phyloP scores from a whole-genome alignment of 1,140 invertebrate species.

The Branchinecta lindahli region DNA sequence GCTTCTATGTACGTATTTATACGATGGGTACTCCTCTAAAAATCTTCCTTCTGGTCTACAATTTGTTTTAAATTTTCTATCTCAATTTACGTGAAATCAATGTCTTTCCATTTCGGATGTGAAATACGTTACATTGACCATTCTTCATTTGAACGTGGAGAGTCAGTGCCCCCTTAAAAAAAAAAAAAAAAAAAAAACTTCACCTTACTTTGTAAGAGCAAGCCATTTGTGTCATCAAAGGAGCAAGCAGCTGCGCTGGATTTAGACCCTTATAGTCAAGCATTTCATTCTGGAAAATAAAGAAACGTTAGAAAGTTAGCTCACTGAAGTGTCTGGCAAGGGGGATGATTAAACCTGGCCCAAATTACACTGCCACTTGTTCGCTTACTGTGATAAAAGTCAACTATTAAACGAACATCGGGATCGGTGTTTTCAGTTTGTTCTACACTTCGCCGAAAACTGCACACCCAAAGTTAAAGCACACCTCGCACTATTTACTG shows the following conservation, averaged over 20 bases:
- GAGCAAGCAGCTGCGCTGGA: slow-evolving; percentile 55
- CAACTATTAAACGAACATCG: no score
- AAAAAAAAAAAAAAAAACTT: neutral
- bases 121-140: neutral
- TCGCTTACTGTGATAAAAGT: no score
- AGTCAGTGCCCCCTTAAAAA: neutral
- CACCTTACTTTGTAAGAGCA: slow-evolving; percentile 60
- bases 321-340: neutral
- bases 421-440: no score
- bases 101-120: neutral
- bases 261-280: slow-evolving; percentile 41
- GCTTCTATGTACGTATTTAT: no score
- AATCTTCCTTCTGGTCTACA: neutral
- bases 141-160: neutral
- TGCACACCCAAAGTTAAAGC: no score
- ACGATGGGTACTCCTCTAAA: no score
- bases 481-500: no score
- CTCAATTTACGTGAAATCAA: neutral
- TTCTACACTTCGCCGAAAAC: no score
- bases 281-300: slow-evolving; percentile 28
- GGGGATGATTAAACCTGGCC: neutral
- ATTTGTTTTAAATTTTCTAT: neutral
- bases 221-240: slow-evolving; percentile 49
- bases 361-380: neutral
- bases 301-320: neutral